phyloP scores from a whole-genome alignment of 2,797 vertebrate genomes.

The Scolopax bukidnonensis region DNA sequence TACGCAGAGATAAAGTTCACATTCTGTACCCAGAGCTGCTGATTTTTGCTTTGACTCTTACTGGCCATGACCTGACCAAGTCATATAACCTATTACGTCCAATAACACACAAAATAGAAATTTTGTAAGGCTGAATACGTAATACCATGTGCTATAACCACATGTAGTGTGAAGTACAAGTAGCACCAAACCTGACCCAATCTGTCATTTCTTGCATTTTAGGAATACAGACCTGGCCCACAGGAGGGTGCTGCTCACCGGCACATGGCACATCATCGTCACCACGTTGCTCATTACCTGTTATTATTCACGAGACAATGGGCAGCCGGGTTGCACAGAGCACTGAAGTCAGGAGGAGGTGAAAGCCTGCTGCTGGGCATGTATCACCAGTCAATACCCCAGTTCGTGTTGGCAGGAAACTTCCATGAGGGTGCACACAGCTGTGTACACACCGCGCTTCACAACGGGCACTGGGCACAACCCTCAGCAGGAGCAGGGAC shows the following conservation, averaged over 20 bases:
- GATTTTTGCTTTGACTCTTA: neutral
- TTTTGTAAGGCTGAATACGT: neutral
- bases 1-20: neutral
- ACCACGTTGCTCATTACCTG: neutral
- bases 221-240: neutral
- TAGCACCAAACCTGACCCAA: neutral
- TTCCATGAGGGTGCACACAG: fast-evolving
- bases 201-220: neutral
- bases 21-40: neutral
- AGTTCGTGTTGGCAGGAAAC: neutral
- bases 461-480: neutral
- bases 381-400: fast-evolving
- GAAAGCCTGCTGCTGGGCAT: neutral
- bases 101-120: neutral
- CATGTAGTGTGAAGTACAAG: fast-evolving
- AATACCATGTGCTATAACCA: neutral
- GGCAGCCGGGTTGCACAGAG: neutral
- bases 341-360: fast-evolving
- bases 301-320: neutral
- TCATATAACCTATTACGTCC: neutral
- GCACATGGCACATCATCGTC: fast-evolving
- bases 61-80: neutral
- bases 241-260: neutral
- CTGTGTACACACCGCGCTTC: neutral
- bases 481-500: neutral